Evolutionary conservation across 1,140 invertebrate species (phyloP), one percentile per base, ranked within the genome.

Genomic region (Sycobia sp.): DNA sequence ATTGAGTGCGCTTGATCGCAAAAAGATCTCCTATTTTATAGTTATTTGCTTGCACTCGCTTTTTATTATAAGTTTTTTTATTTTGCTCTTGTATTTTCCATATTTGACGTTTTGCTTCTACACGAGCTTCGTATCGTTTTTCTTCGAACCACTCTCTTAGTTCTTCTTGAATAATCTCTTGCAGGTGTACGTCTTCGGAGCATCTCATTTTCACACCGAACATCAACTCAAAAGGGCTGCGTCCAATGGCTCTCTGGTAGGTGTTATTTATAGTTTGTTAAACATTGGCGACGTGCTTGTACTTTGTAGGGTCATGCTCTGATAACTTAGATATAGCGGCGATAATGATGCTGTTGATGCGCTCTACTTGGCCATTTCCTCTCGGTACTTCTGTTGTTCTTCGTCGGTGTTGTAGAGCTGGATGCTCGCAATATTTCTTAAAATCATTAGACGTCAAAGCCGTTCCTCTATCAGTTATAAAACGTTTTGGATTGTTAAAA

Each of bases 231-330:
- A 78, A 78, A 3, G 75, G 79, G 5, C 73, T 71, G 0, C 18
- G 67, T 5, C 67, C 67, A 0, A 73, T 77, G 43, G 71, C 74
- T 53, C 74, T 51, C n/a, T 77, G 70, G 14, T 54, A 71, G 0
- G 75, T 76, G 3, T 57, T 68, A 60, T 80, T 80, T 20, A 82
- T 32, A 11, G 53, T 58, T 53, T 66, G 57, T 56, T 80, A 73
- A 3, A 75, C 60, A 29, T 36, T 55, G 4, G 62, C 47, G 0
- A 81, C 64, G 44, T 73, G 27, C 49, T 69, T 68, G 54, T 73
- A 76, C 71, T 13, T 47, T 3, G 72, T 71, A 13, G 32, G 14
- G 49, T 73, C 59, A 0, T 71, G 65, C 4, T 67, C 54, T 51
- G 62, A 49, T 3, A 80, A 43, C 34, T 80, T 81, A 4, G 64